Evolutionary conservation across 1,140 invertebrate species (phyloP).

Genomic region (Neodiprion lecontei): DNA sequence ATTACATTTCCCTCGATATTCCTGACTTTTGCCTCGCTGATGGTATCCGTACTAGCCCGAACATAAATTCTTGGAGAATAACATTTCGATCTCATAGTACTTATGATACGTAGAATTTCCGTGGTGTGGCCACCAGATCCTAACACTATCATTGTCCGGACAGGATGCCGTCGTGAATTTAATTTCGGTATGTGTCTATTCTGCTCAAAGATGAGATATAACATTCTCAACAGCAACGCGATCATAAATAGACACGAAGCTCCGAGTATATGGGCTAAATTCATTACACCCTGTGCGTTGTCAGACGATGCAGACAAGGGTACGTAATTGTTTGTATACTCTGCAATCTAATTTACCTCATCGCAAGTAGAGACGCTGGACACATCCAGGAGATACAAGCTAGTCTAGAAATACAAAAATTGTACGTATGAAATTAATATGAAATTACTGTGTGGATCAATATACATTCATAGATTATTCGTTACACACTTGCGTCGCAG

Average conservation of each 20-base stretch:
- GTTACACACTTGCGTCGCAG: no score
- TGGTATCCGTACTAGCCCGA: constrained; percentile 78
- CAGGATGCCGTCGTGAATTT: constrained; percentile 17
- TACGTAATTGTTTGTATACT: not conserved
- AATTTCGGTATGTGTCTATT: constrained; percentile 26
- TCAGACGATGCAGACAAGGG: not conserved
- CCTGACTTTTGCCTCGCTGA: constrained; percentile 73
- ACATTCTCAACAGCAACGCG: constrained; percentile 29
- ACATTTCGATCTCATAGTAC: constrained; percentile 64
- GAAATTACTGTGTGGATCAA: no score
- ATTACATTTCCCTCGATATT: constrained; percentile 57
- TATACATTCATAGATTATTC: no score
- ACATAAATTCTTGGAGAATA: constrained; percentile 81
- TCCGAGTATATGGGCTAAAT: no score
- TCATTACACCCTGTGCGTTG: not conserved
- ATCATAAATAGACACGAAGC: constrained; percentile 5
- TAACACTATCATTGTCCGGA: constrained; percentile 64
- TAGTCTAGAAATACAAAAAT: no score
- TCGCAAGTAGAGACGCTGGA: no score
- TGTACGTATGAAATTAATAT: no score
- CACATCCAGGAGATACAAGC: no score
- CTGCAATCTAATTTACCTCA: not conserved
- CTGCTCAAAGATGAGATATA: constrained; percentile 39
- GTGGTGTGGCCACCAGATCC: constrained; percentile 83
- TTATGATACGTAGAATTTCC: constrained; percentile 82